Percentiles rank a stretch among this genome's conserved stretches.
phyloP scores from a whole-genome alignment of 2,797 vertebrate genomes.

The Lagorchestes hirsutus region DNA sequence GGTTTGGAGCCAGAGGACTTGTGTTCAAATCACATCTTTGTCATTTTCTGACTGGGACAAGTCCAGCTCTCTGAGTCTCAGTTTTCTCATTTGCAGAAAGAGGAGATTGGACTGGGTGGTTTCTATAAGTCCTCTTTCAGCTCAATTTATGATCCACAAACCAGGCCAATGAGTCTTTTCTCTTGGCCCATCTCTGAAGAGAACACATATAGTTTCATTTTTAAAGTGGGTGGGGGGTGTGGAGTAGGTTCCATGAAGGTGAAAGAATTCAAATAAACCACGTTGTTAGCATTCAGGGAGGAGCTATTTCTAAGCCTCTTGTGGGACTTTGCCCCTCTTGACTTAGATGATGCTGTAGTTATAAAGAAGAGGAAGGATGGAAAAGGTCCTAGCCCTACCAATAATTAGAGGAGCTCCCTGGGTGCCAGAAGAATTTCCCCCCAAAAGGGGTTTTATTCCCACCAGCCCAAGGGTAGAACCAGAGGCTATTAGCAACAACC shows the following conservation, averaged over 20 bases:
- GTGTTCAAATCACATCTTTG: neutral
- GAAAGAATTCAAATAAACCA: constrained; percentile 12
- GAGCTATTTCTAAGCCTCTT: neutral
- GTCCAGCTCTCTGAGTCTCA: neutral
- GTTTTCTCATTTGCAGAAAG: neutral
- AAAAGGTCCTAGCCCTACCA: neutral
- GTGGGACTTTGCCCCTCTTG: neutral
- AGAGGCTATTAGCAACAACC: neutral
- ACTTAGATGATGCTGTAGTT: neutral
- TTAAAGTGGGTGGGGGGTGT: neutral
- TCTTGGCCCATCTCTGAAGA: neutral
- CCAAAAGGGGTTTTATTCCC: neutral
- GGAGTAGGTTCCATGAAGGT: neutral
- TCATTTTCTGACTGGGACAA: neutral
- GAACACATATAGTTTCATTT: neutral
- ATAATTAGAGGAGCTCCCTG: neutral
- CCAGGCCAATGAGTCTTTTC: neutral
- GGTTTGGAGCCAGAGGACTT: neutral
- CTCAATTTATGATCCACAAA: neutral
- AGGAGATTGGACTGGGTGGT: neutral
- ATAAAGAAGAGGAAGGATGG: neutral
- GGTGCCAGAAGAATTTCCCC: neutral
- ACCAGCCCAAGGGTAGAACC: constrained; percentile 35
- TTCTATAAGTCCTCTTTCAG: neutral
- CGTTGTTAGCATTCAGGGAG: neutral